A percentile compares a stretch with the other conserved stretches of the same genome.
phyloP scores from a whole-genome alignment of 2,888 invertebrate genomes.

The Digitonthophagus gazella region DNA sequence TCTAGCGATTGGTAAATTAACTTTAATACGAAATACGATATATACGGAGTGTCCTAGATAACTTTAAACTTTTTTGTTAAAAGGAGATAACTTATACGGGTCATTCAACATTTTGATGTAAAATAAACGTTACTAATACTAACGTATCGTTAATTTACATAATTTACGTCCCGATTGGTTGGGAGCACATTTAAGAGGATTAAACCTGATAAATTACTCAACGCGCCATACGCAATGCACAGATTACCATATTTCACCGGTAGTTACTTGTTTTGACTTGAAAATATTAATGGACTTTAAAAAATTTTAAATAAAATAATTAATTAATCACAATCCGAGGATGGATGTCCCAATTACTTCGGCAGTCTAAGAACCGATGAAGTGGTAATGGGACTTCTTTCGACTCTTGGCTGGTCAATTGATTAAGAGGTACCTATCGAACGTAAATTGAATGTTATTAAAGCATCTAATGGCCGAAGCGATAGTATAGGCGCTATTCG shows the following conservation, averaged over 20 bases:
- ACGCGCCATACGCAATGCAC: not conserved
- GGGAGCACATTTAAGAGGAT: not conserved
- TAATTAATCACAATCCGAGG: too few species aligned
- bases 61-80: not conserved
- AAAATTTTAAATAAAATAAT: too few species aligned
- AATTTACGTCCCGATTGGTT: not conserved
- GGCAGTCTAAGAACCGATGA: not conserved
- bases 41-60: not conserved
- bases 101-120: not conserved
- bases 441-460: not conserved
- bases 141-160: not conserved
- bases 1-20: not conserved
- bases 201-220: not conserved
- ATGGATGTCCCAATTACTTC: not conserved
- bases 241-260: not conserved
- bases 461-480: not conserved
- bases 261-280: not conserved
- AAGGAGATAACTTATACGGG: not conserved
- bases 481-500: too few species aligned
- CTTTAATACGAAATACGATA: not conserved
- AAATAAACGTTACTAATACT: not conserved
- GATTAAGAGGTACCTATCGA: not conserved
- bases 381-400: not conserved
- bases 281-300: not conserved
- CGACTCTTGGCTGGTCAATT: not conserved